Conservation (phyloP, 2,113 vertebrate species). For the Oreochromis niloticus region DNA sequence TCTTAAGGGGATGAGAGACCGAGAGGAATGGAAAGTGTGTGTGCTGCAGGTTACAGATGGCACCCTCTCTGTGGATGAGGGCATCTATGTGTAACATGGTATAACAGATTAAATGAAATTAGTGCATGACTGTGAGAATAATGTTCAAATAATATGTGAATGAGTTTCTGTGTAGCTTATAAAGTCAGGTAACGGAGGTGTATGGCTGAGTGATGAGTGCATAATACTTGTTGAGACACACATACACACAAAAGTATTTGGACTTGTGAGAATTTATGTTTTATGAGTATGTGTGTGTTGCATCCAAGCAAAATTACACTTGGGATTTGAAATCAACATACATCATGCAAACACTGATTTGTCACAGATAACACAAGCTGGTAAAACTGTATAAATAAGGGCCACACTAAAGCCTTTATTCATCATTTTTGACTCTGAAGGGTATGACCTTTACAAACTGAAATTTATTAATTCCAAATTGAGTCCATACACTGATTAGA, state of each 20-base stretch:
- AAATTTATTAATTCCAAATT: not conserved
- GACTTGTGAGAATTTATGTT: not conserved
- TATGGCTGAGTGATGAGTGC: not conserved
- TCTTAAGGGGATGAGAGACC: constrained; percentile 6
- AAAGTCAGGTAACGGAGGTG: not conserved
- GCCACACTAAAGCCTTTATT: not conserved
- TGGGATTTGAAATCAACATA: not conserved
- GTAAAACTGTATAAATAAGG: not conserved
- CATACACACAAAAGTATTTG: not conserved
- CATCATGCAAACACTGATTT: not conserved
- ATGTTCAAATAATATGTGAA: not conserved
- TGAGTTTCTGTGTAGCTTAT: not conserved
- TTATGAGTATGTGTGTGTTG: not conserved
- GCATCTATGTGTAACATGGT: not conserved
- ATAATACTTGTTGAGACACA: not conserved
- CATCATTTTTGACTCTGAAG: not conserved
- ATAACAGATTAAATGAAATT: not conserved
- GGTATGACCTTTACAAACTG: not conserved
- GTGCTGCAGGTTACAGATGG: not conserved
- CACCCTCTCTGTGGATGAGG: not conserved
- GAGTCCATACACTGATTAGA: not conserved
- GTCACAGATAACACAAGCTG: not conserved
- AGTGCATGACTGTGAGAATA: not conserved
- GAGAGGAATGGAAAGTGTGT: not conserved
- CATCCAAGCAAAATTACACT: not conserved